Conservation (phyloP, 2,113 vertebrate species). For the Glaucidium brasilianum region DNA sequence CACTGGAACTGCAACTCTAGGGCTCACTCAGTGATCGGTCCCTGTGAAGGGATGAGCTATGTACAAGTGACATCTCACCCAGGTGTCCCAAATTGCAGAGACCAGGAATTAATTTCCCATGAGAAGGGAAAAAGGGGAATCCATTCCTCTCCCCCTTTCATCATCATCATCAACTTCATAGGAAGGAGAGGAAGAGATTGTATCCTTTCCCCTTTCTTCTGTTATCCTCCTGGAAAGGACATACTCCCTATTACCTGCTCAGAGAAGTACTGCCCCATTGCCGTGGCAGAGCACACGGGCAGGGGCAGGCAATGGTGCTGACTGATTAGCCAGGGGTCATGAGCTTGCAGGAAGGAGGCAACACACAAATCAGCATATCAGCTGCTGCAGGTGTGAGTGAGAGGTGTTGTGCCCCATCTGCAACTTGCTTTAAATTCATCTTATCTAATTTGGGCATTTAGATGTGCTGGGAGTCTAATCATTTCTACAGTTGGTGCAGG, state of each 20-base stretch:
- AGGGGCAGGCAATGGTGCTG: not conserved
- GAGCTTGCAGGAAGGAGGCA: not conserved
- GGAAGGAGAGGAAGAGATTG: not conserved
- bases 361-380: not conserved
- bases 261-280: not conserved
- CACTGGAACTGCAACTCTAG: not conserved
- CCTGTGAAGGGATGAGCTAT: not conserved
- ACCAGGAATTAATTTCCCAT: not conserved
- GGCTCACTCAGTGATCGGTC: not conserved
- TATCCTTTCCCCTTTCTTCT: not conserved
- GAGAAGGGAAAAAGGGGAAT: not conserved
- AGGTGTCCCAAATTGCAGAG: not conserved
- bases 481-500: not conserved
- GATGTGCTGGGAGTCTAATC: not conserved
- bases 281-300: not conserved
- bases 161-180: not conserved
- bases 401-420: not conserved
- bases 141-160: not conserved
- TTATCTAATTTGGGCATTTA: not conserved
- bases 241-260: too few relatives aligned
- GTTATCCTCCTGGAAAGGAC: fast-evolving
- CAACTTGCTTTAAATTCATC: not conserved
- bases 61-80: not conserved
- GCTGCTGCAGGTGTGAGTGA: not conserved
- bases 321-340: too few relatives aligned